These are phyloP conservation scores for Formica selysi DNA, from an alignment of 1,140 invertebrate species.

Conservation along the genomic window DNA sequence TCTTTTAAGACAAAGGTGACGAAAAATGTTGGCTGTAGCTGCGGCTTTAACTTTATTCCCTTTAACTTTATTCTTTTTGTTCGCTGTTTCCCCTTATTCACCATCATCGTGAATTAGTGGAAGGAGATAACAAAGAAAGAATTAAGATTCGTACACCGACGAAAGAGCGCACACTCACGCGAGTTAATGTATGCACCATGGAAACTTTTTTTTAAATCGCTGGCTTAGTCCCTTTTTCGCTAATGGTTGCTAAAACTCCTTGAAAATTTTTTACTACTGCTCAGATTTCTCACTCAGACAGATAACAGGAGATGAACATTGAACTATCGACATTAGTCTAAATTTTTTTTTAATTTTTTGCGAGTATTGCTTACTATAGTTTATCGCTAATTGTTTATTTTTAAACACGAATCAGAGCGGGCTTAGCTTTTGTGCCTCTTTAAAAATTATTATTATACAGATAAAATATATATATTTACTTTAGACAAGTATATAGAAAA, in stretches of 20 bases:
- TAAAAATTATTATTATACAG: not conserved
- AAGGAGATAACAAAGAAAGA: slow-evolving; percentile 84
- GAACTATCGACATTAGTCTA: slow-evolving; percentile 59
- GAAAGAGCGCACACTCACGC: slow-evolving; percentile 44
- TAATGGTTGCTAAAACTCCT: slow-evolving; percentile 76
- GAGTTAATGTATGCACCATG: slow-evolving; percentile 80
- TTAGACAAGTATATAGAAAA: not conserved
- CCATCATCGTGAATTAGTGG: slow-evolving; percentile 79
- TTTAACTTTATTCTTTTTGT: not conserved
- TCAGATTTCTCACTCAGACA: slow-evolving; percentile 44
- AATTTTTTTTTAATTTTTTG: not conserved
- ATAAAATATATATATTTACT: not conserved
- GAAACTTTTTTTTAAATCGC: slow-evolving; percentile 78
- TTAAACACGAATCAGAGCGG: not conserved
- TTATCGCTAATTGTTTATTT: not conserved
- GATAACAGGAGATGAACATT: slow-evolving; percentile 42
- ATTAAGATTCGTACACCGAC: slow-evolving; percentile 81
- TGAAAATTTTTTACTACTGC: slow-evolving; percentile 56
- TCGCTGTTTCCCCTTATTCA: slow-evolving; percentile 20
- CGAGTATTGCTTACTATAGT: not conserved
- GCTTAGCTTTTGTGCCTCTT: not conserved
- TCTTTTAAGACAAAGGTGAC: slow-evolving; percentile 81
- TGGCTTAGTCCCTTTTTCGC: slow-evolving; percentile 75
- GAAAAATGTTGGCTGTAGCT: slow-evolving; percentile 78
- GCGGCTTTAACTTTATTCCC: slow-evolving; percentile 70